Percentiles rank a stretch among this genome's conserved stretches.
These are phyloP conservation scores for Syndactyla subalaris DNA, from an alignment of 2,797 vertebrate species.

Conservation along the genomic window DNA sequence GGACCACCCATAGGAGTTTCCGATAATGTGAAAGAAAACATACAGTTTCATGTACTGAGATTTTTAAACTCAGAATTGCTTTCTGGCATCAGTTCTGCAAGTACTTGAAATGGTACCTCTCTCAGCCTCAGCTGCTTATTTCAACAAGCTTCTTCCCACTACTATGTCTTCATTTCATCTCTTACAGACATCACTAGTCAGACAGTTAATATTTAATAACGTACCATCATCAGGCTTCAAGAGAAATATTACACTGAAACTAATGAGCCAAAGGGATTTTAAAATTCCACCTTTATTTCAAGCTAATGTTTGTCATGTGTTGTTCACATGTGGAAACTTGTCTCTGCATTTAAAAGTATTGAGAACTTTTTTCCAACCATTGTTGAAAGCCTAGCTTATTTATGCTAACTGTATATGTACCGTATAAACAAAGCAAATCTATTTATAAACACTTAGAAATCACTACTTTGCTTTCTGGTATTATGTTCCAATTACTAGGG, in stretches of 20 bases:
- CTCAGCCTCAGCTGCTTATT: background rate
- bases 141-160: rapidly evolving
- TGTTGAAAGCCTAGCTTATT: background rate
- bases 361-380: background rate
- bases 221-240: background rate
- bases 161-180: background rate
- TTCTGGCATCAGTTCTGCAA: background rate
- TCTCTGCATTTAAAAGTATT: background rate
- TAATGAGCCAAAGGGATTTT: background rate
- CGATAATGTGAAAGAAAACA: background rate
- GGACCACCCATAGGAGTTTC: background rate
- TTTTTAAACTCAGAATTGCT: background rate
- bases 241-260: background rate
- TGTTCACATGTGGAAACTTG: background rate
- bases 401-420: background rate
- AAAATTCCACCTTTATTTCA: background rate
- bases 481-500: background rate
- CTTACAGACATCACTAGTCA: background rate
- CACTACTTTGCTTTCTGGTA: background rate
- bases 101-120: background rate
- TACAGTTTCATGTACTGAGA: background rate
- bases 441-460: background rate
- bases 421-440: background rate
- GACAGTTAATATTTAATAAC: background rate
- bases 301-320: background rate